These are phyloP conservation scores for Spatulosminthurus flaviceps DNA, from an alignment of 2,888 invertebrate genomes.

Conservation along the genomic window DNA sequence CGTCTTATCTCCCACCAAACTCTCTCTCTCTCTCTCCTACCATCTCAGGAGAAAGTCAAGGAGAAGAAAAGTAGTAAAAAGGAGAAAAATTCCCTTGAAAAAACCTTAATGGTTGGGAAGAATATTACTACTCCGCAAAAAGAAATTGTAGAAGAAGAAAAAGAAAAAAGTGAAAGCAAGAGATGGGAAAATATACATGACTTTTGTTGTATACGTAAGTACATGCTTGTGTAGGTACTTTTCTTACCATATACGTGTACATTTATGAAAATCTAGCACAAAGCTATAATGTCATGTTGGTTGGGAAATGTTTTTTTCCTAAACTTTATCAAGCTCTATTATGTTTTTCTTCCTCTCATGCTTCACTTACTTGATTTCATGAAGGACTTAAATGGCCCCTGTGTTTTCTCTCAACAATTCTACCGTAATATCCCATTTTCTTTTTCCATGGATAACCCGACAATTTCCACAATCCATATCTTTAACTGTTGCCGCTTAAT, in stretches of 20 bases:
- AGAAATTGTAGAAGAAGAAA: neutral
- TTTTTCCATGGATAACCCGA: neutral
- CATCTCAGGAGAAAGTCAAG: neutral
- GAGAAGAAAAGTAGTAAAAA: neutral
- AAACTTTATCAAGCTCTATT: slow-evolving; percentile 25
- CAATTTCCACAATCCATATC: slow-evolving; percentile 3
- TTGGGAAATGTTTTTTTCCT: neutral
- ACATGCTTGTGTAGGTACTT: too few relatives aligned
- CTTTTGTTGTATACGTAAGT: too few relatives aligned
- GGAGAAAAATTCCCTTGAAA: neutral
- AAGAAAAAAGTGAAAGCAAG: neutral
- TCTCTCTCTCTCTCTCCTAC: neutral
- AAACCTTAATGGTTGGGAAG: slow-evolving; percentile 1
- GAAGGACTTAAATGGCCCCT: slow-evolving; percentile 21
- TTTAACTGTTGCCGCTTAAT: neutral
- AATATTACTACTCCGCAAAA: neutral
- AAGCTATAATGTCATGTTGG: too few relatives aligned
- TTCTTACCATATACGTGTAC: too few relatives aligned
- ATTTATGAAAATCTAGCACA: too few relatives aligned
- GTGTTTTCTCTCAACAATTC: neutral
- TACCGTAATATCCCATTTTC: too few relatives aligned
- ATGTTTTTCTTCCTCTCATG: slow-evolving; percentile 12
- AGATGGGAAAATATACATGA: too few relatives aligned
- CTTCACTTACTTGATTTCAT: slow-evolving; percentile 5
- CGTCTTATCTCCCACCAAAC: neutral